Evolutionary conservation across 2,797 vertebrate species (phyloP).

Genomic region (Triplophysa bombifrons): DNA sequence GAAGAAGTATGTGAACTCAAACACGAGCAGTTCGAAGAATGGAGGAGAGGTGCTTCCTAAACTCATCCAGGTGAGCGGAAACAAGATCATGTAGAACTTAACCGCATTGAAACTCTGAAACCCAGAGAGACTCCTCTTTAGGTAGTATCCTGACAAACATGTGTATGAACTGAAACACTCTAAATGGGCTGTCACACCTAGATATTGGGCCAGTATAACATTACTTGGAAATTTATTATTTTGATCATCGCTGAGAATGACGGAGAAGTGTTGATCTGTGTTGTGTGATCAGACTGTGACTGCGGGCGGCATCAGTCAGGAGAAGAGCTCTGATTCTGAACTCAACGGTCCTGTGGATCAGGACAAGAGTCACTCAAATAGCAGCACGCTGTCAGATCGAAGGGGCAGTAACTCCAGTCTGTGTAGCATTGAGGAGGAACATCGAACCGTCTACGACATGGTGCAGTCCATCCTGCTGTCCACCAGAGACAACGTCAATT

Average conservation of each 20-base stretch:
- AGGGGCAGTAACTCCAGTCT: conserved; percentile 89
- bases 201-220: no score
- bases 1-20: conserved; percentile 90
- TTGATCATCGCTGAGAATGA: no score
- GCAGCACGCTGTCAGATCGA: conserved; percentile 89
- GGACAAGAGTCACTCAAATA: conserved; percentile 88
- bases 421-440: conserved; percentile 95
- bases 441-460: conserved; percentile 90
- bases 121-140: no score
- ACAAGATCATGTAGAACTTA: no score
- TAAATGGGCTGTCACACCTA: no score
- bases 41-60: conserved; percentile 92
- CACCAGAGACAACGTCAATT: conserved; percentile 94
- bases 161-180: no score
- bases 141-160: no score
- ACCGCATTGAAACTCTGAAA: no score
- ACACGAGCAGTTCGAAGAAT: conserved; percentile 86
- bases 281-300: conserved; percentile 77
- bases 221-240: no score
- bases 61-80: conserved; percentile 78
- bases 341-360: conserved; percentile 71
- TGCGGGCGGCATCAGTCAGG: conserved; percentile 82
- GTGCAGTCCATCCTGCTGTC: conserved; percentile 93
- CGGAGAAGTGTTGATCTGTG: neutral
- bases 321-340: conserved; percentile 80